Percentiles rank a stretch among this genome's conserved stretches.
These are phyloP conservation scores for Zhengitettix transpicula DNA, from an alignment of 2,888 invertebrate species.

Conservation along the genomic window DNA sequence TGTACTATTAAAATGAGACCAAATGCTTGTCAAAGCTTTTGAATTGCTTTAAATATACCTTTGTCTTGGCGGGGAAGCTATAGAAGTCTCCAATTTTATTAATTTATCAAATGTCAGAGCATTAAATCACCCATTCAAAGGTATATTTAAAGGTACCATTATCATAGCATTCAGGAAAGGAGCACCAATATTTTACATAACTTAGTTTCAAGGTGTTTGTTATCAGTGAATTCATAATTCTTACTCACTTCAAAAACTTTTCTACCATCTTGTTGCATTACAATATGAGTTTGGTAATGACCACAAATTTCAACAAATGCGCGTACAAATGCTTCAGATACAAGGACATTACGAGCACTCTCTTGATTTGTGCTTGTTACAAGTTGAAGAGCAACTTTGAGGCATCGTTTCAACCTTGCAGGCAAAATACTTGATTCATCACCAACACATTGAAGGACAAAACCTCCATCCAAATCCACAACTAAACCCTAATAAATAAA, in stretches of 20 bases:
- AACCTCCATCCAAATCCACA: conserved; percentile 50
- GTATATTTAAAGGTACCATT: no score
- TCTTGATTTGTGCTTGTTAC: conserved; percentile 29
- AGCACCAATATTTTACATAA: no score
- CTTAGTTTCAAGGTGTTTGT: no score
- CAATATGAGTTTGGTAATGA: conserved; percentile 44
- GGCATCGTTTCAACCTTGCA: conserved; percentile 45
- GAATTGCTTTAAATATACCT: no score
- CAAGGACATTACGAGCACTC: conserved; percentile 47
- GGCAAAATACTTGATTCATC: conserved; percentile 66
- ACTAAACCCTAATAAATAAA: conserved; percentile 43
- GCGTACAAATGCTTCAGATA: conserved; percentile 61
- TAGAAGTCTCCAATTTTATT: no score
- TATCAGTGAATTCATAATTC: neutral
- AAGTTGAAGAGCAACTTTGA: conserved; percentile 38
- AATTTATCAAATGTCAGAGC: no score
- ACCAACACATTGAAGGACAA: conserved; percentile 47
- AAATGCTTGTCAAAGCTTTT: no score
- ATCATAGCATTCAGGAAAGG: no score
- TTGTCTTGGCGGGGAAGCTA: no score
- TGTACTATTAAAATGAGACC: no score
- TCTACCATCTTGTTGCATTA: conserved; percentile 27
- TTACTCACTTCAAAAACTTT: conserved; percentile 26
- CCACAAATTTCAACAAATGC: conserved; percentile 63
- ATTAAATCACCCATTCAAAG: no score